Base-by-base conservation (phyloP, 2,888 invertebrate genomes). In the Incurvaria masculella region DNA sequence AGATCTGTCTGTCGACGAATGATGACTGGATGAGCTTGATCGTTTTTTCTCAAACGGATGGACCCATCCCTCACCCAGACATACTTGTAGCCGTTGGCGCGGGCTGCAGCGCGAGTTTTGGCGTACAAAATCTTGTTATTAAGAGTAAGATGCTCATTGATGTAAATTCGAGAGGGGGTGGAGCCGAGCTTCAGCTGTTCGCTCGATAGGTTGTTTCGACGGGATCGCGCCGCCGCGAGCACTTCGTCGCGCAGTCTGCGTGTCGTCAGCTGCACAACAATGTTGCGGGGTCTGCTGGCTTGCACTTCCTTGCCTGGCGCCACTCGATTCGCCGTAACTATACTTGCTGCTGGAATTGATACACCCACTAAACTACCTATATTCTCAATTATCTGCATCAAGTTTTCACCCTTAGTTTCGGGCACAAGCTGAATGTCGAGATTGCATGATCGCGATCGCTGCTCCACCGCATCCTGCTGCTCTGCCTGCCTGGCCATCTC, bases 381-480 rank as follows among this genome's bases (percentile, higher is more conserved):
- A 4, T 19, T 23, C 14, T n/a, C 21, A 1, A 46, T 44, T 4
- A 49, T 4, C 2, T 44, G 42, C 2, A 45, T 2, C 10, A 51
- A 21, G 38, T 51, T 45, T 21, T 51, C 49, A n/a, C 39, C 42
- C 27, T 46, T 49, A 3, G n/a, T 45, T 41, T 51, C 52, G 1
- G 49, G 52, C 11, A 52, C 20, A 42, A 50, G 49, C 11, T 52
- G 52, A 2, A 52, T 44, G 23, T 51, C 51, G 1, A 52, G 5
- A 19, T 52, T 52, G 17, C 49, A 50, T 4, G 4, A 18, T 5
- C 52, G 42, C 2, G 50, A 8, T 11, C 11, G 21, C 23, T 52
- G 52, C 10, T 52, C 52, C 14, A n/a, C 33, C 8, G 33, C 14
- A 14, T 33, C 33, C 14, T 33, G 33, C 3, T 33, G 33, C 3